Evolutionary conservation across 1,140 invertebrate species (phyloP).

Genomic region (Teleogryllus occipitalis): DNA sequence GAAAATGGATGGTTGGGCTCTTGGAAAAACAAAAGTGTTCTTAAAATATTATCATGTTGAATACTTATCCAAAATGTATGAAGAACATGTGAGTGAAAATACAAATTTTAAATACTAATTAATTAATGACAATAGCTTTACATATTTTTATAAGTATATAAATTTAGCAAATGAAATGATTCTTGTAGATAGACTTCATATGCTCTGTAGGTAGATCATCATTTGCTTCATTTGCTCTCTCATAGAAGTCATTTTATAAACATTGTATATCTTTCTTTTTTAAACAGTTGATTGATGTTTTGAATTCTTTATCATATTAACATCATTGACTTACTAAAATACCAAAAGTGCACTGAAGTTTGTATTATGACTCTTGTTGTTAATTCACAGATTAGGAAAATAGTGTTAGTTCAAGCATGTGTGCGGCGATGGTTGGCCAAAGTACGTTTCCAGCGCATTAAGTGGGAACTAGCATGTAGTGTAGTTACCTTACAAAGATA

Average conservation of each 20-base stretch:
- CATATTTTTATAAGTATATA: too few species aligned
- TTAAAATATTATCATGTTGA: slow-evolving; percentile 82
- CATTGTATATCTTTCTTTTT: too few species aligned
- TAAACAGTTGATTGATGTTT: too few species aligned
- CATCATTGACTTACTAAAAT: too few species aligned
- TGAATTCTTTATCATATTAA: too few species aligned
- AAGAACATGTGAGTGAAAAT: slow-evolving; percentile 49
- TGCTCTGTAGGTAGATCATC: too few species aligned
- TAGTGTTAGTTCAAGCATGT: slow-evolving; percentile 61
- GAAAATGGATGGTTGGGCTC: slow-evolving; percentile 72
- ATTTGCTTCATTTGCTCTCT: too few species aligned
- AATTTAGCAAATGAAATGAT: too few species aligned
- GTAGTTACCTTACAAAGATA: slow-evolving; percentile 58
- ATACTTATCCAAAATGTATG: slow-evolving; percentile 67
- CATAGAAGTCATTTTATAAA: too few species aligned
- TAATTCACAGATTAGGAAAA: slow-evolving; percentile 50
- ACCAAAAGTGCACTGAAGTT: not conserved
- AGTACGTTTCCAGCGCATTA: slow-evolving; percentile 42
- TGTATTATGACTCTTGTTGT: not conserved
- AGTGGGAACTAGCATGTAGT: slow-evolving; percentile 49
- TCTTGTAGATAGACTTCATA: too few species aligned
- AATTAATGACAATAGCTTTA: too few species aligned
- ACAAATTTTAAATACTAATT: too few species aligned
- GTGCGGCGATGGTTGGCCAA: slow-evolving; percentile 62
- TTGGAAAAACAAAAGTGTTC: slow-evolving; percentile 81